Conservation (phyloP, 2,797 vertebrate species). For the Syngnathus acus region DNA sequence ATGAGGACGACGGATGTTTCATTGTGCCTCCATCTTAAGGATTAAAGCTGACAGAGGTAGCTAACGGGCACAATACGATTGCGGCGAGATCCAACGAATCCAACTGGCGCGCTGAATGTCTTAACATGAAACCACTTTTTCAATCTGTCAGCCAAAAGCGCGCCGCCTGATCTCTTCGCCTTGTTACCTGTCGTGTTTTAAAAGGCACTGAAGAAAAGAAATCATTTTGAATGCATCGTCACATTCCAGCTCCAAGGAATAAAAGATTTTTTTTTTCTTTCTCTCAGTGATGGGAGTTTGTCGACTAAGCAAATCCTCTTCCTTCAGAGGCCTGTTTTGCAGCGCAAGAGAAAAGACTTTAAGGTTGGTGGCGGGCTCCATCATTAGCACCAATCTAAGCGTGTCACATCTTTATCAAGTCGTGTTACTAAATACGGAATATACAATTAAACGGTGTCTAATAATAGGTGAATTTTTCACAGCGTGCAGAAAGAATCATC, state of each 20-base stretch:
- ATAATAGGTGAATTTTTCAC: conserved; percentile 54
- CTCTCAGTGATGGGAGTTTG: conserved; percentile 85
- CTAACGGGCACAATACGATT: conserved; percentile 31
- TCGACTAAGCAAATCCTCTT: conserved; percentile 97
- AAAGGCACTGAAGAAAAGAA: conserved; percentile 19
- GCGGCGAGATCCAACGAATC: conserved; percentile 46
- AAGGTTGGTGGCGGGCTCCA: conserved; percentile 74
- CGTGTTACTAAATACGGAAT: conserved; percentile 57
- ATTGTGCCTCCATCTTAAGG: conserved; percentile 16
- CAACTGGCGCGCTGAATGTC: conserved; percentile 32
- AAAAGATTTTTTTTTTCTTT: conserved; percentile 14
- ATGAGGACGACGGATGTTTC: conserved; percentile 1
- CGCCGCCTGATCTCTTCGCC: neutral
- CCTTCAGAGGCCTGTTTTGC: conserved; percentile 90
- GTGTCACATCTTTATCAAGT: conserved; percentile 28
- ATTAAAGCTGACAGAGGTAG: conserved; percentile 25
- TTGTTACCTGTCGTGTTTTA: conserved; percentile 39
- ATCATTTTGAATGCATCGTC: conserved; percentile 1
- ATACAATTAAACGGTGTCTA: conserved; percentile 53
- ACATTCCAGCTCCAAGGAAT: conserved; percentile 15
- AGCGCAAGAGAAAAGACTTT: conserved; percentile 89
- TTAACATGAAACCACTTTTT: conserved; percentile 48
- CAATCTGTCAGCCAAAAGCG: conserved; percentile 23
- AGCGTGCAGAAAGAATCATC: conserved; percentile 53
- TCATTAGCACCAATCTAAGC: conserved; percentile 19